Base-by-base conservation (phyloP, 2,888 invertebrate species). In the Galerucella nymphaeae region DNA sequence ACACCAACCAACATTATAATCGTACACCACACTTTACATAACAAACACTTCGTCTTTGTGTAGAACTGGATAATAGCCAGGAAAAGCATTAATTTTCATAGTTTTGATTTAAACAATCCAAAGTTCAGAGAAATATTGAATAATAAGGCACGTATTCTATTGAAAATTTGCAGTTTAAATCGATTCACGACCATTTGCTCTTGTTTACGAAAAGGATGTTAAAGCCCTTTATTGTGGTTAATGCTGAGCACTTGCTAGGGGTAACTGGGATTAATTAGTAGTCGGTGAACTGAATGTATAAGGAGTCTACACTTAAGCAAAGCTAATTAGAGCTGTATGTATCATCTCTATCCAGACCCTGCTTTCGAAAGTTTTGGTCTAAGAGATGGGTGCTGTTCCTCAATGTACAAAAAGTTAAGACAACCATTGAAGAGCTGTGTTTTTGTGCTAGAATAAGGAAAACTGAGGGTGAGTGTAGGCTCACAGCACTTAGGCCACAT, bases 101-200 rank as follows among this genome's bases (percentile, higher is more conserved):
- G 69, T 69, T 62, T 65, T 38, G 66, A 65, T 57, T 69, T 45
- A 42, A 55, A 70, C 69, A 61, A 66, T 66, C 30, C 66, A 62
- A 66, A 71, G 61, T 66, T 66, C 66, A 72, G 65, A 72, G 72
- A 69, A 42, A 69, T 66, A 61, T 55, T 59, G 72, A 69, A 69
- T 66, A 30, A 20, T 61, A 69, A 73, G 69, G 69, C 69, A 69
- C 38, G 57, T 68, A 50, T 68, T 20, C 72, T 48, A 72, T 72
- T 59, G 68, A 68, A 65, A 73, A 69, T 73, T 69, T 63, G 71
- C 63, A 63, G 66, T 72, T 61, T 41, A 16, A 30, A 62, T 66
- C 42, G 62, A 71, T 66, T 61, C 71, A 16, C 16, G 53, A 53
- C 10, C 18, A 18, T 53, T 53, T 18, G 53, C 53, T 53, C 2